A percentile compares a stretch with the other conserved stretches of the same genome.
Evolutionary conservation across 2,888 invertebrate genomes (phyloP).

Genomic region (Tryphoninae sp.): DNA sequence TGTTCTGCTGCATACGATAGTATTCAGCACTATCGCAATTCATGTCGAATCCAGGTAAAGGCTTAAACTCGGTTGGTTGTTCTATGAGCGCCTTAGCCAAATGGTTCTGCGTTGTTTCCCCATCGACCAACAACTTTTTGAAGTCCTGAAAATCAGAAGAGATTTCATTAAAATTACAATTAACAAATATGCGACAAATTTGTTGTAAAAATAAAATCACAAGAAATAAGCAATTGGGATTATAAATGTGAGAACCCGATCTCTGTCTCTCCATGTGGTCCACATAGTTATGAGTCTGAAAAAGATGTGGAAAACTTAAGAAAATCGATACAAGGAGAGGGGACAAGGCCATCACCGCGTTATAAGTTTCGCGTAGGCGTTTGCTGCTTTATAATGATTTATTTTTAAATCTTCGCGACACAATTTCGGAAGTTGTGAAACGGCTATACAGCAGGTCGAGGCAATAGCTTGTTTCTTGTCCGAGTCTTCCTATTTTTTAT

Average conservation of each 20-base stretch:
- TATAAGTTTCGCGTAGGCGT: constrained; percentile 50
- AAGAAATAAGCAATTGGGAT: constrained; percentile 13
- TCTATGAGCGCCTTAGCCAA: constrained; percentile 65
- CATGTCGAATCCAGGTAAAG: constrained; percentile 72
- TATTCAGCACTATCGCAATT: constrained; percentile 68
- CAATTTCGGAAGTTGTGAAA: constrained; percentile 45
- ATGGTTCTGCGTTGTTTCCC: constrained; percentile 70
- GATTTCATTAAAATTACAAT: constrained; percentile 8
- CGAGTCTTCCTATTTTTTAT: too few relatives aligned
- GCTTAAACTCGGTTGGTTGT: constrained; percentile 68
- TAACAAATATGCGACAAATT: constrained; percentile 18
- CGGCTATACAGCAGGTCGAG: background rate
- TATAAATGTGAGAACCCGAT: constrained; percentile 66
- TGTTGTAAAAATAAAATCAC: background rate
- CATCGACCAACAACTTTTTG: constrained; percentile 68
- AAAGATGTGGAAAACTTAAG: constrained; percentile 19
- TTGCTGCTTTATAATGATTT: constrained; percentile 38
- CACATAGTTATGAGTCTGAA: constrained; percentile 65
- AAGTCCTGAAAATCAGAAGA: constrained; percentile 69
- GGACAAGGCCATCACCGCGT: too few relatives aligned
- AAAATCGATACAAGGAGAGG: constrained; percentile 21
- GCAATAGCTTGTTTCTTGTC: too few relatives aligned
- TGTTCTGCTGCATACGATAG: constrained; percentile 78
- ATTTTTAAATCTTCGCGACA: constrained; percentile 53
- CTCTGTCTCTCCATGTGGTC: constrained; percentile 73